Evolutionary conservation across 92 coral and sea anemone species (phyloP).

Genomic region (Bergia sp.): DNA sequence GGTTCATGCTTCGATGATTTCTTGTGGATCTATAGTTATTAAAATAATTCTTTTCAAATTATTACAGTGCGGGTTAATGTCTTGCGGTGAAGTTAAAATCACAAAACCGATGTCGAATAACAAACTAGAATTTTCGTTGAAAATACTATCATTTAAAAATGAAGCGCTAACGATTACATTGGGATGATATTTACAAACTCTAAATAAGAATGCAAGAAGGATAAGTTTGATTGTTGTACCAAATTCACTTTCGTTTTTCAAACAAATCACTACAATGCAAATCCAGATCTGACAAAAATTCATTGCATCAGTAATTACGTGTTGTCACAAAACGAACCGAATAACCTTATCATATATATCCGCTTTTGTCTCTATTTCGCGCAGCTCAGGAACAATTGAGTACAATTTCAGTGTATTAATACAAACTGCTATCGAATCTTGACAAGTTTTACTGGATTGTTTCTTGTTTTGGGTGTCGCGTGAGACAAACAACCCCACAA

Average conservation of each 20-base stretch:
- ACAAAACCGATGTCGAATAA: background rate
- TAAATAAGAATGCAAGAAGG: background rate
- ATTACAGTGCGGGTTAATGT: background rate
- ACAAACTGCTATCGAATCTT: background rate
- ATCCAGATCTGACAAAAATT: background rate
- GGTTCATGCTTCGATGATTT: slow-evolving; percentile 10
- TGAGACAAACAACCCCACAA: slow-evolving; percentile 38
- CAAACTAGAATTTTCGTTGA: background rate
- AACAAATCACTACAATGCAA: background rate
- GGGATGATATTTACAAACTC: background rate
- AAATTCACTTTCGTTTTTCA: background rate
- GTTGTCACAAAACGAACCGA: background rate
- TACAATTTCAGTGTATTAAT: background rate
- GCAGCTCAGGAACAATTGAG: background rate
- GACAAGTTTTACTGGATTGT: background rate
- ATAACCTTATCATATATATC: background rate
- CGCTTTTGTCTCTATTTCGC: background rate
- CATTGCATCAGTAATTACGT: slow-evolving; percentile 11
- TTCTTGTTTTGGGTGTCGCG: slow-evolving; percentile 30
- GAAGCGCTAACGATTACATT: background rate
- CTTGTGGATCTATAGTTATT: background rate
- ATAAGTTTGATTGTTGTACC: background rate
- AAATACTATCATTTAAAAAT: background rate
- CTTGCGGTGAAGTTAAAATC: slow-evolving; percentile 11
- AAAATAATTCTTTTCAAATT: background rate